Base-by-base conservation (phyloP, 2,888 invertebrate species). In the Xylota segnis region DNA sequence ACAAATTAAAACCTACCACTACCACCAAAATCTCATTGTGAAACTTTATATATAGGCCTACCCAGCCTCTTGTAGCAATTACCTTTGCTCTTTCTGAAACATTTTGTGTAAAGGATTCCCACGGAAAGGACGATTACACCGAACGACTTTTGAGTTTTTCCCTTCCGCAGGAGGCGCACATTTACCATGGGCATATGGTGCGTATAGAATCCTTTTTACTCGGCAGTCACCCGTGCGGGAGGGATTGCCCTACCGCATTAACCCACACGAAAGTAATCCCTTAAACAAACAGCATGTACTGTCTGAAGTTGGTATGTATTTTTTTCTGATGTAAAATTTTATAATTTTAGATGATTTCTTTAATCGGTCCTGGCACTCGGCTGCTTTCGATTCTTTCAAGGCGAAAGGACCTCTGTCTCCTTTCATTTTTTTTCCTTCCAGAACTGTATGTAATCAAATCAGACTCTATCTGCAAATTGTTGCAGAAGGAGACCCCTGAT, bases 271-370 rank as follows among this genome's bases (percentile, higher is more conserved):
- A 12, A 58, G 18, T 40, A 59, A 65, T 34, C 50, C 32, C n/a
- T 5, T 12, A 14, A 14, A 50, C 16, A 50, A 50, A 10, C 47
- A 47, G 65, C 45, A 12, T 40, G 59, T 59, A 59, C 59, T 40
- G 37, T 59, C 23, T 40, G 37, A 12, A 10, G 18, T 40, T 59
- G n/a, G 34, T 23, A 23, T n/a, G 2, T 7, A 18, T 58, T 18
- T 16, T 16, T 37, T 7, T 12, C 4, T 16, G 7, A 5, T 18
- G 23, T 12, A 50, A 9, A 37, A 37, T 5, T 68, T 56, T 43
- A 56, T 56, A 56, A 59, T 59, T 71, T 45, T 27, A 45, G 14
- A 43, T 14, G 59, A 45, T 71, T 71, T 71, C 45, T 37, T 59
- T 50, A 71, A 71, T 59, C 47, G 34, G 37, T 58, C 56, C 32